These are phyloP conservation scores for Geotrypetes seraphini DNA, from an alignment of 2,797 vertebrate species.

Conservation along the genomic window DNA sequence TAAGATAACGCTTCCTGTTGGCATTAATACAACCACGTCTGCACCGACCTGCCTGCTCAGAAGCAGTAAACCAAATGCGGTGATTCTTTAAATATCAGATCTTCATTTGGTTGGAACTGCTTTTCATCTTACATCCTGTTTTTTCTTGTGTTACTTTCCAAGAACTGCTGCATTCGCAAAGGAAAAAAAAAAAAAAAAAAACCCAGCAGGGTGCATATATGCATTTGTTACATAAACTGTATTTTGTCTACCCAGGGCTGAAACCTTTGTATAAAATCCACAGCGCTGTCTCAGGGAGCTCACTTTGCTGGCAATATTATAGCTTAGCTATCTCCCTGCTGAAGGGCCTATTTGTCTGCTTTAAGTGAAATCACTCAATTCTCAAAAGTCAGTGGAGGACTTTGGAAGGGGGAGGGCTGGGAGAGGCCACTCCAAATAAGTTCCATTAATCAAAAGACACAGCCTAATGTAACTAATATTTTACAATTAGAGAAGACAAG, in stretches of 20 bases:
- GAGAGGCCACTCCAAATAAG: constrained; percentile 98
- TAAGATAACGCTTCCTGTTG: constrained; percentile 25
- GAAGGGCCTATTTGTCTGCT: constrained; percentile 88
- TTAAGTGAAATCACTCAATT: constrained; percentile 97
- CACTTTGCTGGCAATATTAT: constrained; percentile 44
- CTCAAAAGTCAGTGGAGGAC: constrained; percentile 90
- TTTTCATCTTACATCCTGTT: constrained; percentile 43
- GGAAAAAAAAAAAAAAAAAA: too few species aligned
- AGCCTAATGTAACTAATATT: constrained; percentile 99
- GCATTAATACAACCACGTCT: constrained; percentile 38
- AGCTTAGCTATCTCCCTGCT: constrained; percentile 53
- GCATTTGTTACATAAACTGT: constrained; percentile 16
- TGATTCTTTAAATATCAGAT: constrained; percentile 42
- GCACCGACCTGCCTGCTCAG: constrained; percentile 31
- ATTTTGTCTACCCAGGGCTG: constrained; percentile 21
- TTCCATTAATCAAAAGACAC: constrained; percentile 99
- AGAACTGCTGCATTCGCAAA: constrained; percentile 45
- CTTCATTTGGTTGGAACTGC: constrained; percentile 55
- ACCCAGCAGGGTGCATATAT: not conserved
- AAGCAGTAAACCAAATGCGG: constrained; percentile 30
- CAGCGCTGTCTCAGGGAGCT: constrained; percentile 24
- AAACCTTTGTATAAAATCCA: constrained; percentile 22
- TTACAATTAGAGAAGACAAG: constrained; percentile 99
- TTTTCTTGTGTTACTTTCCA: constrained; percentile 49
- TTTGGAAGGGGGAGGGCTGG: constrained; percentile 66